Base-by-base conservation (phyloP, 2,888 invertebrate genomes). In the Phengaris alcon region DNA sequence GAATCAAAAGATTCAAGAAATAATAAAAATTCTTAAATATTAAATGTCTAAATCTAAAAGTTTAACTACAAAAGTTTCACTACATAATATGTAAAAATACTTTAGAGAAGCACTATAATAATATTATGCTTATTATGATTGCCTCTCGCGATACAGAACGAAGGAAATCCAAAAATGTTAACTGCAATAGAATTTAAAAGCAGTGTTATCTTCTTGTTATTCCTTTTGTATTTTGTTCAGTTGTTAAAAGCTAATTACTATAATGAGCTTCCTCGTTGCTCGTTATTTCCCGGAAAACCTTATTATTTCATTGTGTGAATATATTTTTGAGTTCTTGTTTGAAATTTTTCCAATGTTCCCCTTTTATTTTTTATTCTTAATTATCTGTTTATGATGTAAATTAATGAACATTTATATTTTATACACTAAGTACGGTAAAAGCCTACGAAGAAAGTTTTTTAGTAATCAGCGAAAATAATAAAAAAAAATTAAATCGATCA, bases 231-330 rank as follows among this genome's bases (percentile, higher is more conserved):
- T 44, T 64, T 22, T 12, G 35, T 64, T 64, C 44, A 64, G 13
- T 64, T 64, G 64, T 59, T 59, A 59, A 64, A 64, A 64, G 64
- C 64, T 64, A 64, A 64, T 64, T 64, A 59, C 59, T 35, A 35
- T 64, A 64, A 64, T 64, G 64, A 64, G 64, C 64, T 64, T 64
- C 35, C 44, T 44, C 12, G 64, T 64, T 52, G 52, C 10, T 64
- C 64, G 64, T 59, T 59, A 15, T 64, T 64, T 64, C 12, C 35
- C 12, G 35, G 64, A 64, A 64, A 35, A 12, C 6, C 64, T 44
- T 64, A 64, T 64, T 44, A 64, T 64, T 10, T 44, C 44, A 64
- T 13, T 64, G 35, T 64, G 35, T 64, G 64, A 64, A 64, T 44
- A 64, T 12, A 64, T 64, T 64, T 64, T 64, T 64, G 64, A 64